Percentiles rank a stretch among this genome's conserved stretches.
Conservation (phyloP, 1,140 invertebrate genomes). For the Fopius arisanus region DNA sequence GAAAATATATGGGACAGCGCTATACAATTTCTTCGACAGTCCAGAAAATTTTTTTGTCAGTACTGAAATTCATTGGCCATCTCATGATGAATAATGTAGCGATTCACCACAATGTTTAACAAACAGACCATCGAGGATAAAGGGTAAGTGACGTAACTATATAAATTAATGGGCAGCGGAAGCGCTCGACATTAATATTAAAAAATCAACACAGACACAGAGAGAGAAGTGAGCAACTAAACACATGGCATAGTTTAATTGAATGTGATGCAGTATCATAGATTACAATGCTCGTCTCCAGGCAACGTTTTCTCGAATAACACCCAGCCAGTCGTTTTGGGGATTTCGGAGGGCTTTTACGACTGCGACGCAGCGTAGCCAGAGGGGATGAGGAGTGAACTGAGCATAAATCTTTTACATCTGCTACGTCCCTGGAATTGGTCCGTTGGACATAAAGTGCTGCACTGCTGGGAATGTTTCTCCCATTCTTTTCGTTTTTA, state of each 20-base stretch:
- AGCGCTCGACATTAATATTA: not conserved
- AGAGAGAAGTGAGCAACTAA: slow-evolving; percentile 1
- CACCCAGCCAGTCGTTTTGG: slow-evolving; percentile 13
- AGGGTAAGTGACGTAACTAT: not conserved
- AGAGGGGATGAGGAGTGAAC: slow-evolving; percentile 30
- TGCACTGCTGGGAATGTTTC: slow-evolving; percentile 15
- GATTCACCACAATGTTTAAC: too few species aligned
- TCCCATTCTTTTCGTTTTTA: slow-evolving; percentile 13
- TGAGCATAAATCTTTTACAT: slow-evolving; percentile 41
- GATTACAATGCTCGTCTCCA: slow-evolving; percentile 13
- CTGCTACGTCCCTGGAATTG: slow-evolving; percentile 30
- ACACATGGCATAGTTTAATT: slow-evolving; percentile 8
- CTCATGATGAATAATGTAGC: too few species aligned
- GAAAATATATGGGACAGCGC: too few species aligned
- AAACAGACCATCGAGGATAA: too few species aligned
- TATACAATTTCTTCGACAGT: too few species aligned
- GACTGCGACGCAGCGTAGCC: slow-evolving; percentile 12
- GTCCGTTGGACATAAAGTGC: slow-evolving; percentile 29
- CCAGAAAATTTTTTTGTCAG: too few species aligned
- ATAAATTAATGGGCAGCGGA: not conserved
- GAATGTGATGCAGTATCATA: slow-evolving; percentile 2
- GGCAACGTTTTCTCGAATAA: slow-evolving; percentile 11
- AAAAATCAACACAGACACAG: not conserved
- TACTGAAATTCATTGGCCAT: too few species aligned
- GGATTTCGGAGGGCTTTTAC: slow-evolving; percentile 24